Percentiles rank a stretch among this genome's conserved stretches.
Evolutionary conservation across 53 echinoderm and acorn worm genomes (phyloP).

Genomic region (Holothuria scabra): DNA sequence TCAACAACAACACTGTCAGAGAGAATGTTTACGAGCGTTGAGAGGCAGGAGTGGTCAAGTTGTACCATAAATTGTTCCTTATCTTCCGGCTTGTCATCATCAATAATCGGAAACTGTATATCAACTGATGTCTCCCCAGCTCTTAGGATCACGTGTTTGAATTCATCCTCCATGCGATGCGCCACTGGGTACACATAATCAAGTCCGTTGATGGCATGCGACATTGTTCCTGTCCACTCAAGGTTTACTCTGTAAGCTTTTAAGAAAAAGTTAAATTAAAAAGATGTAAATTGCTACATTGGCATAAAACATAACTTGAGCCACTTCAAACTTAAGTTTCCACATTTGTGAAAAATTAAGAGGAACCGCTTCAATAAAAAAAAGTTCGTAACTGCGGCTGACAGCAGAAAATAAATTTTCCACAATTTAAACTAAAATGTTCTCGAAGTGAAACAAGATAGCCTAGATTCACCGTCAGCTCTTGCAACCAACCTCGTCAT

Average conservation of each 20-base stretch:
- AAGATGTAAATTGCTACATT: no score
- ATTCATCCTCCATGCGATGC: neutral
- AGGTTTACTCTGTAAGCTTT: conserved; percentile 26
- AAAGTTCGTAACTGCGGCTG: no score
- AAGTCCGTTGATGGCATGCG: conserved; percentile 2
- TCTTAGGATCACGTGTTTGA: conserved; percentile 18
- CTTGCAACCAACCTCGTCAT: no score
- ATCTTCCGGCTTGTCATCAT: conserved; percentile 15
- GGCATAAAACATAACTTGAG: no score
- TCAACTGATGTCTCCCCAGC: conserved; percentile 31
- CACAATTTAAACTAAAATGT: no score
- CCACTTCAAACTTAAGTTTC: no score
- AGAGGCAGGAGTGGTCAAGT: neutral
- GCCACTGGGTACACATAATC: conserved; percentile 9
- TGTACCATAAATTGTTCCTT: conserved; percentile 11
- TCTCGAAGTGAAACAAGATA: no score
- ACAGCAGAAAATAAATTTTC: no score
- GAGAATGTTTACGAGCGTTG: conserved; percentile 13
- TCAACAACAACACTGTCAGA: conserved; percentile 30
- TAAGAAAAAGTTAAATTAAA: neutral
- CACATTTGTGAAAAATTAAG: no score
- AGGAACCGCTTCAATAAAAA: no score
- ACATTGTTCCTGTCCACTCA: conserved; percentile 33
- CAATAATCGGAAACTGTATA: neutral
- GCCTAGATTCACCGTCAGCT: no score